Evolutionary conservation across 2,797 vertebrate genomes (phyloP), one percentile per base, ranked within the genome.

Genomic region (Sebastes iracundus): DNA sequence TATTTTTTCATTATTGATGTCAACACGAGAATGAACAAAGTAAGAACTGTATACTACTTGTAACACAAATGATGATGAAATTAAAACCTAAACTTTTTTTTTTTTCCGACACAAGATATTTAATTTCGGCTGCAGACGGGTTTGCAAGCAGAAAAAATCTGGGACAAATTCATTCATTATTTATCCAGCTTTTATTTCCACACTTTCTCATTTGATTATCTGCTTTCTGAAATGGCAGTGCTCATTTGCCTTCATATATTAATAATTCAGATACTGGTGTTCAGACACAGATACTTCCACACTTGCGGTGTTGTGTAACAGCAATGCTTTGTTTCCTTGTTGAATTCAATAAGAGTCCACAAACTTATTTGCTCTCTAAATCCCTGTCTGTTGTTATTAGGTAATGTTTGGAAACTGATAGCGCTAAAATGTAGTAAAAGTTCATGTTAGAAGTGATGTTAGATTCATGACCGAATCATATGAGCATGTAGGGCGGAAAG

Each of bases 131-230:
- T 79, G 53, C 72, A 80, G 73, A 79, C 8, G 20, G 18, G 63
- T 87, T 91, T 74, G 67, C 68, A 67, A 85, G 63, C 60, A 30
- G 71, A 42, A 77, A 77, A 76, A 93, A 94, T 90, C 89, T 93
- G 88, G 92, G 91, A 92, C 92, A 90, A 86, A 87, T 88, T 90
- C 90, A 94, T 95, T 85, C 64, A 95, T 95, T 91, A 94, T 95
- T 95, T 86, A 94, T 87, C 35, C 52, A n/a, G 35, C 83, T 88
- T 94, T 95, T 94, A 91, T 93, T 90, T 93, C 87, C 79, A 91
- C 88, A 83, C 71, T 83, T 90, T 93, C 90, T 89, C 82, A 88
- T 93, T 93, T 93, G 90, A 94, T 95, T 92, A 91, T 90, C 80
- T 86, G 83, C 79, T 81, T 91, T 92, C 85, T 91, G 86, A 90